Percentiles rank a stretch among this genome's conserved stretches.
These are phyloP conservation scores for Macroglossus sobrinus DNA, from an alignment of 2,113 vertebrate genomes.

Conservation along the genomic window DNA sequence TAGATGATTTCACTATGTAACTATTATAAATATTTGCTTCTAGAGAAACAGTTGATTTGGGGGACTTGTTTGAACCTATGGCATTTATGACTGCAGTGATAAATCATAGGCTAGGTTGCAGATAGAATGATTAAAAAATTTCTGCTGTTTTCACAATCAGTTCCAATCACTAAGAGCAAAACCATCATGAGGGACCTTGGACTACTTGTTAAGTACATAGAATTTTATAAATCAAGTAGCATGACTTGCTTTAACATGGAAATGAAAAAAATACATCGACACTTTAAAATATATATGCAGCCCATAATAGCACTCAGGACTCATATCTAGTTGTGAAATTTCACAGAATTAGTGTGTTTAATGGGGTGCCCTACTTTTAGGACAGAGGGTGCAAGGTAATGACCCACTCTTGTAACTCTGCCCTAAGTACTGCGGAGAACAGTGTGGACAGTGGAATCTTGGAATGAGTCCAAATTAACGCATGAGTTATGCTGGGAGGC, in stretches of 20 bases:
- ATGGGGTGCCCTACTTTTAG: rapidly evolving
- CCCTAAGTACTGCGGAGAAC: not conserved
- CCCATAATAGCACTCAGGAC: not conserved
- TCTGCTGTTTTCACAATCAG: not conserved
- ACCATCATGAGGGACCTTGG: not conserved
- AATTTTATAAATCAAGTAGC: not conserved
- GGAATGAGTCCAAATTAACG: not conserved
- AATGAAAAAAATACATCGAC: not conserved
- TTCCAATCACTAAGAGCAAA: not conserved
- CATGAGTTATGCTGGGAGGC: not conserved
- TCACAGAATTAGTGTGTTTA: not conserved
- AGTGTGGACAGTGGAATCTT: too few species aligned
- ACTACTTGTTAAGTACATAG: not conserved
- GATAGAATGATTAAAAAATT: not conserved
- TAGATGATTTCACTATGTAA: not conserved
- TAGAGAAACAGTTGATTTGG: not conserved
- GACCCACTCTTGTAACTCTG: too few species aligned
- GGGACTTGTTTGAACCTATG: not conserved
- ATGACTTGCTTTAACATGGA: not conserved
- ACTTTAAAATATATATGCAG: not conserved
- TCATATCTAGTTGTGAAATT: not conserved
- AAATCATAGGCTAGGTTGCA: not conserved
- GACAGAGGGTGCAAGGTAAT: not conserved
- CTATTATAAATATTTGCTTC: not conserved
- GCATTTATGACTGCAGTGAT: not conserved